Base-by-base conservation (phyloP, 2,888 invertebrate species). In the Fissipunctia ypsillon region DNA sequence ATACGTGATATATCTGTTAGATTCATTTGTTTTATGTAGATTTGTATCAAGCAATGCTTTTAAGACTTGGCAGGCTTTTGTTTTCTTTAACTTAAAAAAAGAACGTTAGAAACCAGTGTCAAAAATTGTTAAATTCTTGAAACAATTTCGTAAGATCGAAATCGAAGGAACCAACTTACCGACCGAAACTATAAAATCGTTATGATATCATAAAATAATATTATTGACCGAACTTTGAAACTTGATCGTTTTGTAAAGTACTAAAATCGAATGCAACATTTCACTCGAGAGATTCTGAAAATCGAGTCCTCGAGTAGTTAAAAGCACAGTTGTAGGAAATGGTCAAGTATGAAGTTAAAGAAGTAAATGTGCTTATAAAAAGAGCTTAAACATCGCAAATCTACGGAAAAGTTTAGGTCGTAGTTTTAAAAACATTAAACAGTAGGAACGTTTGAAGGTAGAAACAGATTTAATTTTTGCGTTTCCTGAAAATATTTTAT, bases 241-340 rank as follows among this genome's bases (percentile, higher is more conserved):
- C 3, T 41, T 22, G 1, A 43, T 43, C 19, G 14, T 50, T 41
- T 28, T 22, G 25, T 7, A 16, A 50, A 68, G 12, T 52, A 59
- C 7, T 59, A 38, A 57, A 28, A 28, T 45, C 7, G 22, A 35
- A 19, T 45, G 25, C 41, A 22, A 31, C 1, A 25, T 57, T 69
- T 22, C n/a, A 35, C 10, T 38, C 12, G 22, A 50, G 28, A 31
- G 25, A 45, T 48, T 56, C 9, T 16, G 25, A 25, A 76, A 70
- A 45, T 64, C 3, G 10, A 48, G 45, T 64, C 70, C 22, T 48
- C 2, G 25, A 54, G 31, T 50, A 45, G 31, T 50, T 69, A 72
- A 65, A 71, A 78, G 35, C 35, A n/a, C 60, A 78, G 31, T 28
- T 41, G 54, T 41, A 43, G 48, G 73, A 48, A 65, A 57, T 50